A percentile compares a stretch with the other conserved stretches of the same genome.
phyloP scores from a whole-genome alignment of 2,888 invertebrate species.

The Phortica magna region DNA sequence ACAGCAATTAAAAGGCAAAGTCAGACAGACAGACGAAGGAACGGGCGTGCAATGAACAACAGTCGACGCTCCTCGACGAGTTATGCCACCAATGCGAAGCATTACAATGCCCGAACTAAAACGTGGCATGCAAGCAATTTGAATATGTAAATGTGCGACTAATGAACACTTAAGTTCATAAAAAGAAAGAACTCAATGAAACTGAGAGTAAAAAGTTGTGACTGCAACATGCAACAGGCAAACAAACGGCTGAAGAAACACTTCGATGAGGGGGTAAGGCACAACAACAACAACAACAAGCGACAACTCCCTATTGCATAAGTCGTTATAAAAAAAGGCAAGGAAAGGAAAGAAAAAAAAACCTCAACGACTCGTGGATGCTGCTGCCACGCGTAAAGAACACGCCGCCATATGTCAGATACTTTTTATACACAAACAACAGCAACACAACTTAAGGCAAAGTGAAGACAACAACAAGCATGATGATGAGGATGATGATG shows the following conservation, averaged over 20 bases:
- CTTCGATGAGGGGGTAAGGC: not conserved
- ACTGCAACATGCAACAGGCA: constrained; percentile 15
- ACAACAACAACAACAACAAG: not conserved
- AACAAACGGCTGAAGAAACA: not conserved
- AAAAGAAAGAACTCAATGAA: not conserved
- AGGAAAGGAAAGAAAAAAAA: not conserved
- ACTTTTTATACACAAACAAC: constrained; percentile 6
- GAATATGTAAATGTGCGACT: constrained; percentile 75
- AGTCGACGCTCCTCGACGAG: constrained; percentile 51
- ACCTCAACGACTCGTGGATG: constrained; percentile 13
- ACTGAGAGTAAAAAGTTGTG: not conserved
- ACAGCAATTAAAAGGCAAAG: constrained; percentile 66
- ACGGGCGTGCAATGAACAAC: too few species aligned
- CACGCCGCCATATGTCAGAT: constrained; percentile 16
- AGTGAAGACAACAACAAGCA: not conserved
- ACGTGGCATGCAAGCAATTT: constrained; percentile 63
- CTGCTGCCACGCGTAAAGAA: constrained; percentile 24
- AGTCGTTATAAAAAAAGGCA: constrained; percentile 5
- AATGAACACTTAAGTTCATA: constrained; percentile 71
- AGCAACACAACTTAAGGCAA: not conserved
- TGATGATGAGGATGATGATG: constrained; percentile 7
- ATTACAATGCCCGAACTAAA: not conserved
- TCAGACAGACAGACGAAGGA: constrained; percentile 10
- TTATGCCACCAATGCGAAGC: not conserved
- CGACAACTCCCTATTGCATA: constrained; percentile 13